These are phyloP conservation scores for Marronus borbonicus DNA, from an alignment of 2,888 invertebrate genomes.

Conservation along the genomic window DNA sequence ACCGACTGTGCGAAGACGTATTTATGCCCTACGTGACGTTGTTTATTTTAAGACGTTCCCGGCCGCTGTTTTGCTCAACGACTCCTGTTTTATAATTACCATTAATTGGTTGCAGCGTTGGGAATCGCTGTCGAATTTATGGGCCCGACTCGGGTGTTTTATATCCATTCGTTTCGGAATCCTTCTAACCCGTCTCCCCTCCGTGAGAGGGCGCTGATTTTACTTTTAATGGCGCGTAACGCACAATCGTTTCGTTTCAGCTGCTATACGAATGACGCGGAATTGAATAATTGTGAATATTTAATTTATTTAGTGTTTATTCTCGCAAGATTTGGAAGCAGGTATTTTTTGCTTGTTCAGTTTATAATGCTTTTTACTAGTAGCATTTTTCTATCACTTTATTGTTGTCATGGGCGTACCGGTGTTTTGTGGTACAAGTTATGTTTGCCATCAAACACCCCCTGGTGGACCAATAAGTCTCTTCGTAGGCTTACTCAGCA, in stretches of 20 bases:
- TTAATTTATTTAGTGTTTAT: no score
- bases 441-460: no score
- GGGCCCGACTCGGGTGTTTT: constrained; percentile 10
- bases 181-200: neutral
- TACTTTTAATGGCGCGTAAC: constrained; percentile 16
- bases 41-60: constrained; percentile 18
- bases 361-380: no score
- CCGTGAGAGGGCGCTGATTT: neutral
- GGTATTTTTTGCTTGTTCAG: no score
- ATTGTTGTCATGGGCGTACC: no score
- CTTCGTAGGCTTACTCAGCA: no score
- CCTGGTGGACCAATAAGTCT: no score
- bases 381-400: no score
- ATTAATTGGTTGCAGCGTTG: constrained; percentile 34
- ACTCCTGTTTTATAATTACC: constrained; percentile 34
- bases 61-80: constrained; percentile 16
- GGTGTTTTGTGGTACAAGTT: no score
- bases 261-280: neutral
- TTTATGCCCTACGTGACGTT: constrained; percentile 30
- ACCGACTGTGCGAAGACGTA: constrained; percentile 26
- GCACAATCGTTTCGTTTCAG: neutral
- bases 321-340: no score
- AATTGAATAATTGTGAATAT: no score
- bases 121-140: constrained; percentile 32
- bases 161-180: constrained; percentile 7